A percentile compares a stretch with the other conserved stretches of the same genome.
phyloP scores from a whole-genome alignment of 2,888 invertebrate species.

The Amiota minor region DNA sequence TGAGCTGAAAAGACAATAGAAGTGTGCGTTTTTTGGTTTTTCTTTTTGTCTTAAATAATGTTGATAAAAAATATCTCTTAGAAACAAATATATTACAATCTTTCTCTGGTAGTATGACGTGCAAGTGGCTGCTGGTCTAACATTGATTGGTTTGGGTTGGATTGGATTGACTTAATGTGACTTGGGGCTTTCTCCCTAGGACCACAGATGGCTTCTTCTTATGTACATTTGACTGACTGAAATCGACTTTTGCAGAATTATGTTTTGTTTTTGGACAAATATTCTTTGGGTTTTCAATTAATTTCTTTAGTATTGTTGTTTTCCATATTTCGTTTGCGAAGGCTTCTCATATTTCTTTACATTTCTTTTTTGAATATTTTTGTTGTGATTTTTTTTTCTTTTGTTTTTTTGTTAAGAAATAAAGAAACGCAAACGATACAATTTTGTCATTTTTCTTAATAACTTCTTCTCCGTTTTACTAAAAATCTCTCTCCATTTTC shows the following conservation, averaged over 20 bases:
- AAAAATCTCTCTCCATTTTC: neutral
- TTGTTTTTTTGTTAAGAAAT: neutral
- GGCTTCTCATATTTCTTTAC: too few relatives aligned
- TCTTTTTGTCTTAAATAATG: constrained; percentile 53
- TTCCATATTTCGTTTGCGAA: too few relatives aligned
- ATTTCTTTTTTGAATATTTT: neutral
- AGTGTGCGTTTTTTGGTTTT: too few relatives aligned
- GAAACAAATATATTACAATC: constrained; percentile 25
- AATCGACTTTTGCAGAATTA: constrained; percentile 13
- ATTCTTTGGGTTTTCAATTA: constrained; percentile 53
- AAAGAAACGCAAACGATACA: neutral
- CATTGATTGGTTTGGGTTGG: neutral
- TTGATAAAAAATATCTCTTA: constrained; percentile 16
- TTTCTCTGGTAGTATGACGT: neutral
- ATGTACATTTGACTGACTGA: too few relatives aligned
- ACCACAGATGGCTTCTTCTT: too few relatives aligned
- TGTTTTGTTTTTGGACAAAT: constrained; percentile 48
- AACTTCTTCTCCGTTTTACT: too few relatives aligned
- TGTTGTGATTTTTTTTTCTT: constrained; percentile 24
- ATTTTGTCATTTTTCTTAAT: constrained; percentile 9
- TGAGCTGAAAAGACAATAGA: constrained; percentile 58
- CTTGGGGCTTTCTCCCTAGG: constrained; percentile 40
- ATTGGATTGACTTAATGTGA: constrained; percentile 39
- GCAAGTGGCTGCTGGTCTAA: constrained; percentile 11
- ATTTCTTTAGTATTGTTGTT: constrained; percentile 47